phyloP scores from a whole-genome alignment of 1,140 invertebrate species.

The Trialeurodes vaporariorum region DNA sequence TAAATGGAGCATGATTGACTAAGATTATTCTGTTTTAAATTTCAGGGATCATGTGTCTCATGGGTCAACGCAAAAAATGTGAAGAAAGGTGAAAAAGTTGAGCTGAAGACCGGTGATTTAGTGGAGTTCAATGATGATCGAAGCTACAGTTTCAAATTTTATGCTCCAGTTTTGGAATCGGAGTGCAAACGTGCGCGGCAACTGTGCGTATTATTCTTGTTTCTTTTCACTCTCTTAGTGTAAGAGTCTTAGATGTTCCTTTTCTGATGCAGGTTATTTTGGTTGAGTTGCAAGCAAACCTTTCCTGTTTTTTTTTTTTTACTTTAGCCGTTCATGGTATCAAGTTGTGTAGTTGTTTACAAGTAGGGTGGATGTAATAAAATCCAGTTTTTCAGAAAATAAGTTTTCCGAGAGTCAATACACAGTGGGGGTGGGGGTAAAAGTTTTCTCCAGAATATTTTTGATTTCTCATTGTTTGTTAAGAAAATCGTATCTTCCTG shows the following conservation, averaged over 20 bases:
- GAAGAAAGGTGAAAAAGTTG: neutral
- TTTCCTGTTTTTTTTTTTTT: too few species aligned
- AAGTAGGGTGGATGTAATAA: neutral
- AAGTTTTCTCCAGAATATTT: too few species aligned
- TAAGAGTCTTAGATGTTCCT: neutral
- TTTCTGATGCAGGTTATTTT: neutral
- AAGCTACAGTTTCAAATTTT: neutral
- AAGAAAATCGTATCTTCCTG: too few species aligned
- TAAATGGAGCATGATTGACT: too few species aligned
- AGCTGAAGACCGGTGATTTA: neutral
- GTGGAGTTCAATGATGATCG: neutral
- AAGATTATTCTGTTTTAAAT: neutral
- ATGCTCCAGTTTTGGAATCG: neutral
- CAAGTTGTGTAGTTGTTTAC: too few species aligned
- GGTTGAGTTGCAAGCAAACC: too few species aligned
- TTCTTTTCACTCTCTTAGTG: neutral
- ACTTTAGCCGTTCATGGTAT: too few species aligned
- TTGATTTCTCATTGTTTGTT: too few species aligned
- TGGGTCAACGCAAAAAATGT: neutral
- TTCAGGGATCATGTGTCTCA: neutral
- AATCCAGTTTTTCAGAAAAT: neutral
- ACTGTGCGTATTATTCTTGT: neutral
- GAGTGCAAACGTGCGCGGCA: neutral
- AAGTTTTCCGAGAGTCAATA: too few species aligned
- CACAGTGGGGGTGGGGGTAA: too few species aligned